Evolutionary conservation across 2,797 vertebrate genomes (phyloP), one percentile per base, ranked within the genome.

Genomic region (Channallabes apus): DNA sequence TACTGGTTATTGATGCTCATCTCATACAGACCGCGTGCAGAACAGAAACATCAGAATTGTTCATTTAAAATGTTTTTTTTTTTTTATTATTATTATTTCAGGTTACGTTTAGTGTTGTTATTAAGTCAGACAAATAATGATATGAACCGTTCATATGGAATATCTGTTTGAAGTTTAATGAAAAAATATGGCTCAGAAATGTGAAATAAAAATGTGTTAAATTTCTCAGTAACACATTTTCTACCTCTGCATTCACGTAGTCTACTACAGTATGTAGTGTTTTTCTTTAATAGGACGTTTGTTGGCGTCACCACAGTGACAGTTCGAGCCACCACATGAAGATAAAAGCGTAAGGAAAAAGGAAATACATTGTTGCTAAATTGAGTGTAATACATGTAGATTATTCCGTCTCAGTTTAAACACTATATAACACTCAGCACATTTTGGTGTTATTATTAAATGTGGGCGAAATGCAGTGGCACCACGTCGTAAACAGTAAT

Each of bases 1-100:
- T 61, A 46, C 65, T 65, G 51, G 24, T 54, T 62, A 78, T 80
- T 67, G 61, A 58, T 82, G 82, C 65, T 65, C 27, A 58, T 86
- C 71, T 67, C 61, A 27, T 51, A 59, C n/a, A 58, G 54, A 59
- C 4, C 27, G 32, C 14, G 41, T 51, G 46, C 46, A 51, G 11
- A 56, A 80, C 29, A 76, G 59, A 38, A 51, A 38, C 27, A 1
- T 69, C 0, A 22, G 65, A 73, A 78, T 82, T 73, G 20, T 59
- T 75, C 2, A 75, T 22, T 32, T 8, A 67, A 56, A 51, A 51
- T 51, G 46, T 51, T 51, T 51, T 51, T 51, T 51, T 51, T 12
- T 2, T 9, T 41, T 41, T 20, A 51, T 6, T 8, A 12, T 27
- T 69, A n/a, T 29, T 2, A 75, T 6, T 73, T 41, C 11, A 6